These are phyloP conservation scores for Prenolepis imparis DNA, from an alignment of 2,888 invertebrate genomes.

Conservation along the genomic window DNA sequence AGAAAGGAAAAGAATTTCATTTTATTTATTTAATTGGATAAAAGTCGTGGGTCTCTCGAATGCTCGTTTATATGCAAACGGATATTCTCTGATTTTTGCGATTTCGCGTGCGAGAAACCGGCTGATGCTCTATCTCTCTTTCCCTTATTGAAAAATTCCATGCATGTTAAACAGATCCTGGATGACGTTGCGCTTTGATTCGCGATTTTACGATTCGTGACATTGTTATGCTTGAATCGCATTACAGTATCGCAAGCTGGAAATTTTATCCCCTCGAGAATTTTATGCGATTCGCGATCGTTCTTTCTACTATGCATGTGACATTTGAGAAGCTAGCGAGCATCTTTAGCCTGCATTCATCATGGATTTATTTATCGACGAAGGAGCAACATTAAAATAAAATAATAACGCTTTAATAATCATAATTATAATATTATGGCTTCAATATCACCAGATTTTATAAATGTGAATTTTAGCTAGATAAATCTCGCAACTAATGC, in stretches of 20 bases:
- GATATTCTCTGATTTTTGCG: background rate
- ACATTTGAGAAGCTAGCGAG: background rate
- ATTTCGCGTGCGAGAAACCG: background rate
- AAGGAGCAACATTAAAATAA: background rate
- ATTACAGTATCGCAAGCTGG: constrained; percentile 13
- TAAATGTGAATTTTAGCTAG: background rate
- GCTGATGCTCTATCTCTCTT: background rate
- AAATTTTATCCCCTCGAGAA: constrained; percentile 21
- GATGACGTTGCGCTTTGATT: constrained; percentile 32
- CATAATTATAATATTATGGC: background rate
- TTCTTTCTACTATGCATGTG: background rate
- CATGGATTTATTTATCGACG: background rate
- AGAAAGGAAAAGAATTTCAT: too few species aligned
- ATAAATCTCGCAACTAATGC: background rate
- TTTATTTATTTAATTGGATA: constrained; percentile 30
- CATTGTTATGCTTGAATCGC: background rate
- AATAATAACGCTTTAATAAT: background rate
- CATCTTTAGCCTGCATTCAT: background rate
- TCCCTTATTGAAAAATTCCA: constrained; percentile 56
- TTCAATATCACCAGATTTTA: background rate
- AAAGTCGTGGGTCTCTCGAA: background rate
- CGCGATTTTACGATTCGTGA: constrained; percentile 39
- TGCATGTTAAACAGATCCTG: constrained; percentile 49
- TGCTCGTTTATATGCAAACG: background rate
- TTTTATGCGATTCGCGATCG: constrained; percentile 4